Evolutionary conservation across 2,797 vertebrate species (phyloP).

Genomic region (Chelon auratus): DNA sequence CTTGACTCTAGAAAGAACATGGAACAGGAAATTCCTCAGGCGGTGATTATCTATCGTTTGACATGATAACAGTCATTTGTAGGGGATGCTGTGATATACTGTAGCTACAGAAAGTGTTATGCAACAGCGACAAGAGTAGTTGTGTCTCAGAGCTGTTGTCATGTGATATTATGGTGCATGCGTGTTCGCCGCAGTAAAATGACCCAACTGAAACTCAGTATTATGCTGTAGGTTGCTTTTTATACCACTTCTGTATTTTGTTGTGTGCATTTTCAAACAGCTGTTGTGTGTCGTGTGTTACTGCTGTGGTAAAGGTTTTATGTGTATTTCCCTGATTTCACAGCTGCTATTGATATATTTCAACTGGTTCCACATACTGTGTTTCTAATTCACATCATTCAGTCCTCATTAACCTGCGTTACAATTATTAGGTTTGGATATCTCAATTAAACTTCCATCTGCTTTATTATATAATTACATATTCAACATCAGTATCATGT

Average conservation of each 20-base stretch:
- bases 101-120: neutral
- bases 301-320: neutral
- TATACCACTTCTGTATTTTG: neutral
- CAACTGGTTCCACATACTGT: no score
- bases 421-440: no score
- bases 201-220: neutral
- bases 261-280: neutral
- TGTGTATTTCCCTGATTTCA: neutral
- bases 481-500: no score
- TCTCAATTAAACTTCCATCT: no score
- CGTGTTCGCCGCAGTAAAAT: neutral
- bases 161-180: constrained; percentile 23
- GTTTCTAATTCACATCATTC: no score
- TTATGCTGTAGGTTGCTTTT: neutral
- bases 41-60: neutral
- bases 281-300: neutral
- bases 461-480: no score
- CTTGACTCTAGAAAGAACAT: neutral
- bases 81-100: constrained; percentile 5
- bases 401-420: no score
- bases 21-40: neutral
- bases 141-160: constrained; percentile 24
- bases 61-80: neutral
- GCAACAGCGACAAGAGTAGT: constrained; percentile 12
- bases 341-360: neutral